These are phyloP conservation scores for Tenrec ecaudatus DNA, from an alignment of 2,113 vertebrate species.

Conservation along the genomic window DNA sequence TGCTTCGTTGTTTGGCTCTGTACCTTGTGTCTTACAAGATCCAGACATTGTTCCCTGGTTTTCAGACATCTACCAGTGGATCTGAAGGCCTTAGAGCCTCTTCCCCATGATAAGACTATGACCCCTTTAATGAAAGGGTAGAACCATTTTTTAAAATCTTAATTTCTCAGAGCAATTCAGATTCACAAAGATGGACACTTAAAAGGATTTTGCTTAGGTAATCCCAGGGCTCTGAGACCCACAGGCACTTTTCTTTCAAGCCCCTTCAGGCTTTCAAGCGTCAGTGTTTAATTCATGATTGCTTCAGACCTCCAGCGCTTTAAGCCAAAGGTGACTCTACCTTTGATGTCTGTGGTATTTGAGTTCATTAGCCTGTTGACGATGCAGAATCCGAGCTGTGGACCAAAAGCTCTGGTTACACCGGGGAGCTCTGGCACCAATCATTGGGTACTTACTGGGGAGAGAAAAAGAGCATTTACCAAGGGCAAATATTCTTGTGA, in stretches of 20 bases:
- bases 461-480: background rate
- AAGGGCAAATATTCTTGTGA: background rate
- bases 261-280: slow-evolving; percentile 38
- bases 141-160: slow-evolving; percentile 5
- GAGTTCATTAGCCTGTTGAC: background rate
- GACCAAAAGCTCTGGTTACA: background rate
- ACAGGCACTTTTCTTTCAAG: background rate
- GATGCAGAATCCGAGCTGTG: background rate
- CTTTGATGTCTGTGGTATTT: slow-evolving; percentile 22
- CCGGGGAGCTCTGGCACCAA: background rate
- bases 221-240: slow-evolving; percentile 10
- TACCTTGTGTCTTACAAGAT: background rate
- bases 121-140: background rate
- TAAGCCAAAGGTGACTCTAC: background rate
- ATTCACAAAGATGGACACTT: slow-evolving; percentile 50
- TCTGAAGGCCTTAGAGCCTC: background rate
- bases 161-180: slow-evolving; percentile 33
- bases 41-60: background rate
- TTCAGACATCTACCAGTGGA: background rate
- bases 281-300: slow-evolving; percentile 50
- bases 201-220: slow-evolving; percentile 35
- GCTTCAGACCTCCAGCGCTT: slow-evolving; percentile 3
- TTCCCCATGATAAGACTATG: background rate
- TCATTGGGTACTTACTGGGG: background rate
- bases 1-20: slow-evolving; percentile 40